These are phyloP conservation scores for Liasis olivaceus DNA, from an alignment of 2,797 vertebrate genomes.

Conservation along the genomic window DNA sequence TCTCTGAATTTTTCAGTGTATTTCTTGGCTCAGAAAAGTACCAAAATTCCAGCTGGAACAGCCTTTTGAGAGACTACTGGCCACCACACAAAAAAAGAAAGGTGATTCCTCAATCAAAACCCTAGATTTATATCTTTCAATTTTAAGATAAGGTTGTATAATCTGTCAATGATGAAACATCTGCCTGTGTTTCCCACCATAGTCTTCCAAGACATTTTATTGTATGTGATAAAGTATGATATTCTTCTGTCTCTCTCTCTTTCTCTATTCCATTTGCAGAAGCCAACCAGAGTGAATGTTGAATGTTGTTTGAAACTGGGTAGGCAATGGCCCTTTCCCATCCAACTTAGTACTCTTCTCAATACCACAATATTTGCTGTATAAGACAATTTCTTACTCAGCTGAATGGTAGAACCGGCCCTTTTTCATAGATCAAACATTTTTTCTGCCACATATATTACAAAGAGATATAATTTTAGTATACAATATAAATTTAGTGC, in stretches of 20 bases:
- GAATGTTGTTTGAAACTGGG: neutral
- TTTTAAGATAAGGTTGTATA: neutral
- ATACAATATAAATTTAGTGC: neutral
- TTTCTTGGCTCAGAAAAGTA: neutral
- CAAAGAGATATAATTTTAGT: neutral
- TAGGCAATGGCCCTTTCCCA: neutral
- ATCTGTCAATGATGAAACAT: neutral
- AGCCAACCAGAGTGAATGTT: neutral
- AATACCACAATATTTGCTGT: neutral
- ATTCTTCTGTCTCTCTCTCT: neutral
- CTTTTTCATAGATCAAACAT: neutral
- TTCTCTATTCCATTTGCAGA: neutral
- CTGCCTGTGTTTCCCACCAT: neutral
- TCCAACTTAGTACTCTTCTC: neutral
- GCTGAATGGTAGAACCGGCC: neutral
- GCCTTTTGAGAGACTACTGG: neutral
- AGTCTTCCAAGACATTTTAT: neutral
- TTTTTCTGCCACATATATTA: neutral
- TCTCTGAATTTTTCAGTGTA: neutral
- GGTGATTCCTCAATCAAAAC: neutral
- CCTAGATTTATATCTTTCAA: neutral
- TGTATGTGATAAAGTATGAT: neutral
- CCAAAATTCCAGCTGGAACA: neutral
- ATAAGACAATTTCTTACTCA: neutral
- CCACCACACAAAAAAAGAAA: neutral